These are phyloP conservation scores for Microcebus murinus DNA, from an alignment of 2,113 vertebrate species.

Conservation along the genomic window DNA sequence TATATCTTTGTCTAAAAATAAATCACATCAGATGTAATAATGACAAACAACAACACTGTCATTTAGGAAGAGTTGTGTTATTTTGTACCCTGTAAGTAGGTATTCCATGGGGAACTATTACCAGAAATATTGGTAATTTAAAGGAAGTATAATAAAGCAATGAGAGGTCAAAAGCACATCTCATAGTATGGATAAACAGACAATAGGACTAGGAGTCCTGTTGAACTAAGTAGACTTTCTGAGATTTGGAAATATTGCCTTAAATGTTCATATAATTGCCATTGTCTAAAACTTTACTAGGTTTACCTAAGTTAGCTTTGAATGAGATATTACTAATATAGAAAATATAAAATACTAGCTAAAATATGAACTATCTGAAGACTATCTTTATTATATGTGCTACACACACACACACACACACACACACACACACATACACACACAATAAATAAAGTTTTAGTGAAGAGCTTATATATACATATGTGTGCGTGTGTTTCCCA, in stretches of 20 bases:
- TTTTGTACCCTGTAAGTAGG: neutral
- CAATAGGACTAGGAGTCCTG: neutral
- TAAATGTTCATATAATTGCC: neutral
- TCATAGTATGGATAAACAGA: neutral
- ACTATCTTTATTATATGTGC: neutral
- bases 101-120: neutral
- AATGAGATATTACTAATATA: neutral
- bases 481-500: neutral
- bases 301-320: neutral
- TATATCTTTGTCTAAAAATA: conserved; percentile 5
- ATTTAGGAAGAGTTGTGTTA: neutral
- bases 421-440: too few relatives aligned
- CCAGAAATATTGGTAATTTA: neutral
- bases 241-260: neutral
- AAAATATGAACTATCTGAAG: neutral
- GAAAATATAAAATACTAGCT: neutral
- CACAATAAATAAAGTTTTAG: neutral
- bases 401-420: neutral
- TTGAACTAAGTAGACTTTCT: neutral
- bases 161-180: neutral
- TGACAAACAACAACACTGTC: neutral
- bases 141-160: neutral
- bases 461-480: neutral
- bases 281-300: neutral
- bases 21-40: neutral